These are phyloP conservation scores for Centroberyx gerrardi DNA, from an alignment of 2,797 vertebrate genomes.

Conservation along the genomic window DNA sequence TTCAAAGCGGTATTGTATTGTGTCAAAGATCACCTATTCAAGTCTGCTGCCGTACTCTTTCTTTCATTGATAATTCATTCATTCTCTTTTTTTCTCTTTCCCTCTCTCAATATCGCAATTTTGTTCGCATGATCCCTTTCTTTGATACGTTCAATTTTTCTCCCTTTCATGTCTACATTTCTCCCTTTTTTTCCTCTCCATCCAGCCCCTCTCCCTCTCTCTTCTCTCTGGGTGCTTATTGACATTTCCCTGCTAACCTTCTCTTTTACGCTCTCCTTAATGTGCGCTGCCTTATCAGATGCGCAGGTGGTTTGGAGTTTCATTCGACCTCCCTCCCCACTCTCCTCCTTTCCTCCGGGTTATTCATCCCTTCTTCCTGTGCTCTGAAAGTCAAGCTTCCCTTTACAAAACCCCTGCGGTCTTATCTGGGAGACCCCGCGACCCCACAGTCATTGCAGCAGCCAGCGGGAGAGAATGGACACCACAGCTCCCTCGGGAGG, in stretches of 20 bases:
- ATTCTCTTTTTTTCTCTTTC: slow-evolving; percentile 55
- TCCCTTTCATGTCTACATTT: background rate
- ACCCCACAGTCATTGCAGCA: slow-evolving; percentile 82
- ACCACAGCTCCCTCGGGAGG: slow-evolving; percentile 62
- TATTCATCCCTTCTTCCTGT: slow-evolving; percentile 92
- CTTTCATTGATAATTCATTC: slow-evolving; percentile 78
- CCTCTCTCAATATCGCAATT: slow-evolving; percentile 46
- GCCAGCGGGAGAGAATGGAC: slow-evolving; percentile 73
- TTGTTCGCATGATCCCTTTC: slow-evolving; percentile 61
- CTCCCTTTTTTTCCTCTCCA: slow-evolving; percentile 33
- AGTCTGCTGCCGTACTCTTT: slow-evolving; percentile 58
- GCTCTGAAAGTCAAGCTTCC: slow-evolving; percentile 91
- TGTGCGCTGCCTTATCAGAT: slow-evolving; percentile 91
- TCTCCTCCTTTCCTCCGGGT: slow-evolving; percentile 84
- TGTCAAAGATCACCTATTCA: slow-evolving; percentile 80
- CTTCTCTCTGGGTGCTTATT: slow-evolving; percentile 81
- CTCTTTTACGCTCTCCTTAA: slow-evolving; percentile 87
- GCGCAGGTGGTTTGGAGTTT: slow-evolving; percentile 89
- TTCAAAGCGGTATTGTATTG: slow-evolving; percentile 77
- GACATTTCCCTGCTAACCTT: slow-evolving; percentile 83
- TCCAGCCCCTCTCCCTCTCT: slow-evolving; percentile 48
- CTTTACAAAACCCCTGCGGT: slow-evolving; percentile 87
- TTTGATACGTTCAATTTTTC: slow-evolving; percentile 55
- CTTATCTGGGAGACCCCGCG: slow-evolving; percentile 91
- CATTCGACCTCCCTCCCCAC: slow-evolving; percentile 83